Evolutionary conservation across 2,888 invertebrate genomes (phyloP).

Genomic region (Netelia melanura): DNA sequence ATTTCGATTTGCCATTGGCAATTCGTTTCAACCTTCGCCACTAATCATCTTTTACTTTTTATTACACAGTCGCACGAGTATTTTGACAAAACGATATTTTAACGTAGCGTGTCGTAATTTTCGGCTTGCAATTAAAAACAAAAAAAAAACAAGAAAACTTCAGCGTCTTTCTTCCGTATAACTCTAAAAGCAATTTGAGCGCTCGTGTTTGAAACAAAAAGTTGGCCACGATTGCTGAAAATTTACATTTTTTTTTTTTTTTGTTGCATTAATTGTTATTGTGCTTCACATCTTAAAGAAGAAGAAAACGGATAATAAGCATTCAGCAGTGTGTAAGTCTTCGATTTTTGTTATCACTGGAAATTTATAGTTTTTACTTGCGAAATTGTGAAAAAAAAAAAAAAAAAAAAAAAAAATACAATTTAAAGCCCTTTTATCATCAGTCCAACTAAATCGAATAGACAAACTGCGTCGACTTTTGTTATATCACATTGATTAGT

Average conservation of each 20-base stretch:
- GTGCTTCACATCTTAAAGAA: constrained; percentile 56
- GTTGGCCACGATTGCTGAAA: constrained; percentile 16
- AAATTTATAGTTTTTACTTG: constrained; percentile 32
- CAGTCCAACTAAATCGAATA: constrained; percentile 50
- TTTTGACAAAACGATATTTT: constrained; percentile 33
- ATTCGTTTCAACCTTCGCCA: constrained; percentile 22
- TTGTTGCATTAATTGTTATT: constrained; percentile 53
- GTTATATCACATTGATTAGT: constrained; percentile 59
- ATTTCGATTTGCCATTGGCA: constrained; percentile 67
- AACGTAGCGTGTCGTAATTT: constrained; percentile 36
- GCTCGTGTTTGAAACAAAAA: constrained; percentile 39
- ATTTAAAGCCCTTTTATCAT: constrained; percentile 40
- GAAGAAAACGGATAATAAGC: constrained; percentile 29
- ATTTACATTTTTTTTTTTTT: constrained; percentile 1
- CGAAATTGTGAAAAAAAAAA: constrained; percentile 29
- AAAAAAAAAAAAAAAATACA: constrained; percentile 18
- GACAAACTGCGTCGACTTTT: constrained; percentile 33
- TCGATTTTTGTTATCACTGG: constrained; percentile 43
- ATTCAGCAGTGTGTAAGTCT: constrained; percentile 43
- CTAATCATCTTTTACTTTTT: constrained; percentile 37
- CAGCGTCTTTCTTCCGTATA: constrained; percentile 24
- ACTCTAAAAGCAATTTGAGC: constrained; percentile 39
- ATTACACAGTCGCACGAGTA: constrained; percentile 8
- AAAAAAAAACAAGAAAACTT: constrained; percentile 25
- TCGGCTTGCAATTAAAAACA: constrained; percentile 44